A percentile compares a stretch with the other conserved stretches of the same genome.
phyloP scores from a whole-genome alignment of 2,797 vertebrate species.

The Oceanodroma leucorhoa region DNA sequence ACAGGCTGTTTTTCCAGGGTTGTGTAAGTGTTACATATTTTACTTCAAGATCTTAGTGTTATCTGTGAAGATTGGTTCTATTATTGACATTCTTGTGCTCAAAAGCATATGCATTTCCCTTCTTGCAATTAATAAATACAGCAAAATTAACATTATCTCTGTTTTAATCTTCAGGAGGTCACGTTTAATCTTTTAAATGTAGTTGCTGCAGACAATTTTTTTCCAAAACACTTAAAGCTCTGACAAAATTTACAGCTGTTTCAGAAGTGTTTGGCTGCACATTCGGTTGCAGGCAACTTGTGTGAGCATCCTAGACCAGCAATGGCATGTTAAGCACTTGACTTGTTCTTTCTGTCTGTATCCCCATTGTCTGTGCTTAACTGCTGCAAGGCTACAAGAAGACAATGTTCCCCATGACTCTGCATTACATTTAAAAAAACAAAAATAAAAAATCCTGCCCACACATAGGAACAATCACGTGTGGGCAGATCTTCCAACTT shows the following conservation, averaged over 20 bases:
- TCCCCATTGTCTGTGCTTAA: neutral
- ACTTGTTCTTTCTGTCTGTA: neutral
- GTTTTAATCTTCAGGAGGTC: neutral
- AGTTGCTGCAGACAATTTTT: neutral
- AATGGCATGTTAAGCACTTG: neutral
- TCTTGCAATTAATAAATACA: neutral
- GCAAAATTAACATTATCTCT: neutral
- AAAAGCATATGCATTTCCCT: neutral
- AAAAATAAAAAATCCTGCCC: neutral
- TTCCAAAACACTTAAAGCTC: neutral
- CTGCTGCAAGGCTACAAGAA: neutral
- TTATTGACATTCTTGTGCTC: neutral
- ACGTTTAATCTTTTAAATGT: neutral
- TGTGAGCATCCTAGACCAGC: neutral
- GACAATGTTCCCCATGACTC: neutral
- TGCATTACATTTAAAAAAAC: neutral
- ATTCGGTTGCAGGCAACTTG: neutral
- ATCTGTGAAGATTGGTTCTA: neutral
- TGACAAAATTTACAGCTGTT: neutral
- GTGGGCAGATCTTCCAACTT: neutral
- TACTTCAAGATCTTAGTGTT: neutral
- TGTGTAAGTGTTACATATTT: neutral
- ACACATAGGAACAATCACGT: neutral
- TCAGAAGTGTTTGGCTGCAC: neutral
- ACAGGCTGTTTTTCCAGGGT: neutral